Evolutionary conservation across 2,113 vertebrate species (phyloP).

Genomic region (Pycnonotus jocosus): DNA sequence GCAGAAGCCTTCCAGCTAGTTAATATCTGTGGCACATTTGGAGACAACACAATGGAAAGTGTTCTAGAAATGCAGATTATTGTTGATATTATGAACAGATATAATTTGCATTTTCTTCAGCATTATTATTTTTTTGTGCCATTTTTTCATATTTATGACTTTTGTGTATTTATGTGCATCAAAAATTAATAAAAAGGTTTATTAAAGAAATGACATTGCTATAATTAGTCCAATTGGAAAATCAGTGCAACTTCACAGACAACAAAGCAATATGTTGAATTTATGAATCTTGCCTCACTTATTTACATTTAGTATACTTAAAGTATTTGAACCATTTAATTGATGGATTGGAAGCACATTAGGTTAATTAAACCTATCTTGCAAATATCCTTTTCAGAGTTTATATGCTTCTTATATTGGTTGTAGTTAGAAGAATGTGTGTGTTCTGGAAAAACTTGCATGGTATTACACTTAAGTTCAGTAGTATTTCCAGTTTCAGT

Average conservation of each 20-base stretch:
- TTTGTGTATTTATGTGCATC: background rate
- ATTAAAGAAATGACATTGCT: background rate
- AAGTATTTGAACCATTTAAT: conserved; percentile 20
- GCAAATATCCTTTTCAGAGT: background rate
- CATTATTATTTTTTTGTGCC: background rate
- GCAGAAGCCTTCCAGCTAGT: background rate
- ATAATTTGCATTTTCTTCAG: background rate
- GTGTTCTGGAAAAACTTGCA: background rate
- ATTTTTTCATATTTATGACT: conserved; percentile 8
- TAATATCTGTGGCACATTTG: background rate
- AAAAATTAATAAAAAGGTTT: conserved; percentile 45
- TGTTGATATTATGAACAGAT: background rate
- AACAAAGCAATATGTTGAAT: background rate
- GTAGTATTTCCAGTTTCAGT: background rate
- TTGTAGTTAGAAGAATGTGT: background rate
- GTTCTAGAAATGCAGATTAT: background rate
- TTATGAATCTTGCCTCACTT: background rate
- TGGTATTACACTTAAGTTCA: background rate
- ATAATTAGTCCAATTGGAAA: background rate
- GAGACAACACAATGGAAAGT: background rate
- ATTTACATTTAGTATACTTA: background rate
- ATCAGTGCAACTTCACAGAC: background rate
- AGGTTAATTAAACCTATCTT: conserved; percentile 5
- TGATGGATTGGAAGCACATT: background rate
- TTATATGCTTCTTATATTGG: background rate